Evolutionary conservation across 2,113 vertebrate genomes (phyloP).

Genomic region (Megaleporinus macrocephalus): DNA sequence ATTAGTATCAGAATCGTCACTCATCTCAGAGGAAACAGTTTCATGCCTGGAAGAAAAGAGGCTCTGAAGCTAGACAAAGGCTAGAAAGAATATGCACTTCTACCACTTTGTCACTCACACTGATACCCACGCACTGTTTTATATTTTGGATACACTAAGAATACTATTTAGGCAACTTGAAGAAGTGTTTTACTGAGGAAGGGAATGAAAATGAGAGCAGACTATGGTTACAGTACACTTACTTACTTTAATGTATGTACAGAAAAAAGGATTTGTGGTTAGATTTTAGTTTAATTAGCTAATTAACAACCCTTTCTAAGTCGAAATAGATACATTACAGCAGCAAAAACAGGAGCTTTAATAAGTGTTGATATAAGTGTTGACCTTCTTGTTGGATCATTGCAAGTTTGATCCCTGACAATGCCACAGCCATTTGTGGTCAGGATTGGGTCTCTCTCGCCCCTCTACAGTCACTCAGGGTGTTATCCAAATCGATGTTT

Average conservation of each 20-base stretch:
- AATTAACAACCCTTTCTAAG: no score
- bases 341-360: no score
- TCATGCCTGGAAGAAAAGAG: not conserved
- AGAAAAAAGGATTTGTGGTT: no score
- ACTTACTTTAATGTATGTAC: not conserved
- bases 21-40: constrained; percentile 20
- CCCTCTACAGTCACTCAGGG: no score
- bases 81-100: not conserved
- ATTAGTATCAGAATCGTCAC: constrained; percentile 6
- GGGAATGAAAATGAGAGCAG: not conserved
- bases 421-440: no score
- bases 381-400: no score
- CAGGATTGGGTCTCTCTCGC: no score
- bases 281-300: no score
- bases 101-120: not conserved
- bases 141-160: not conserved
- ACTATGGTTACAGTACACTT: not conserved
- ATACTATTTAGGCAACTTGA: not conserved
- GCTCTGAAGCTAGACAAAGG: not conserved
- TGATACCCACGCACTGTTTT: not conserved
- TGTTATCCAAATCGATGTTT: no score
- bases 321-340: no score
- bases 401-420: no score
- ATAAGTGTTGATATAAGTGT: no score
- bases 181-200: not conserved